These are phyloP conservation scores for Epistrophe eligans DNA, from an alignment of 2,888 invertebrate species.

Conservation along the genomic window DNA sequence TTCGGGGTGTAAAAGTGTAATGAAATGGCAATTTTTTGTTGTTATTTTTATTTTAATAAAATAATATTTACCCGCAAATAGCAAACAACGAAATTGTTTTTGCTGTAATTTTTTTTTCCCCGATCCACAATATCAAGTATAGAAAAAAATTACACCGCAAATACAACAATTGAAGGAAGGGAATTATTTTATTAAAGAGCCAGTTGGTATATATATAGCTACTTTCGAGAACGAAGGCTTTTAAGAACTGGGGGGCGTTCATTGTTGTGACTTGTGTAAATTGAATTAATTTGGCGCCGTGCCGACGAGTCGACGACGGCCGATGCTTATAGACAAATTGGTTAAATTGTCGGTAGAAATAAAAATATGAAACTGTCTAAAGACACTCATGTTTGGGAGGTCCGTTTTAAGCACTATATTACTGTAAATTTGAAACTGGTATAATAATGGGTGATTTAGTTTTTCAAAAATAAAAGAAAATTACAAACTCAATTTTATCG, in stretches of 20 bases:
- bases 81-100: constrained; percentile 68
- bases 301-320: background rate
- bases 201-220: background rate
- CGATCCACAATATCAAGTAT: constrained; percentile 28
- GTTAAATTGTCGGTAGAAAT: constrained; percentile 48
- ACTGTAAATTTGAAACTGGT: too few species aligned
- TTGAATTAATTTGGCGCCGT: constrained; percentile 72
- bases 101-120: constrained; percentile 34
- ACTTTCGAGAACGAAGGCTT: constrained; percentile 1
- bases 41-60: constrained; percentile 42
- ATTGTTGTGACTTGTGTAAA: constrained; percentile 69
- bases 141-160: constrained; percentile 64
- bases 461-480: too few species aligned
- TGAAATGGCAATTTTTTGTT: constrained; percentile 38
- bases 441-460: too few species aligned
- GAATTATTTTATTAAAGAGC: constrained; percentile 59
- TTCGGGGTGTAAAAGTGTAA: constrained; percentile 27
- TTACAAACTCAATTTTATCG: too few species aligned
- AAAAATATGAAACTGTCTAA: background rate
- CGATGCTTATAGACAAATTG: constrained; percentile 47
- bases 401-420: too few species aligned
- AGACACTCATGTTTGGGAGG: too few species aligned
- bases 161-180: constrained; percentile 53
- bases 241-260: constrained; percentile 40
- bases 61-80: constrained; percentile 64